Conservation (phyloP, 64 coral and sea anemone genomes). For the Montipora foliosa region DNA sequence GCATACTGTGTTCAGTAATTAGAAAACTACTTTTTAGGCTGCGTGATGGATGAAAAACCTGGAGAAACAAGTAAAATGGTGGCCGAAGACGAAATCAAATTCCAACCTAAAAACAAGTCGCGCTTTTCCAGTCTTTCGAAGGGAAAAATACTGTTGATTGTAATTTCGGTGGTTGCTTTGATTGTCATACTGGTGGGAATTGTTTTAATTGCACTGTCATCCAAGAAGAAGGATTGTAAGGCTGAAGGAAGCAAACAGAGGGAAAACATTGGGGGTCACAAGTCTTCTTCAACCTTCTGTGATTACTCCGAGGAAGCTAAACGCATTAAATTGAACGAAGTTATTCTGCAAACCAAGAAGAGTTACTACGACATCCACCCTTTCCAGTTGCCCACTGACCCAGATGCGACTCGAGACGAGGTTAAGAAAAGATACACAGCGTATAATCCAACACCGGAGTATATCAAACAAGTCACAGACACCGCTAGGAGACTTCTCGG, state of each 20-base stretch:
- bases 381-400: conserved; percentile 42
- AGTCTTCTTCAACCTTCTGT: conserved; percentile 25
- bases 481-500: conserved; percentile 22
- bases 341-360: conserved; percentile 22
- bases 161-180: not conserved
- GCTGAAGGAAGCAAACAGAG: not conserved
- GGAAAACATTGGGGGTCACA: not conserved
- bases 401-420: conserved; percentile 37
- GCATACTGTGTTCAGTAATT: no score
- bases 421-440: conserved; percentile 63
- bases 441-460: conserved; percentile 66
- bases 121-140: not conserved
- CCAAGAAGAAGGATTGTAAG: not conserved
- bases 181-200: conserved; percentile 17
- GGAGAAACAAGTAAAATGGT: not conserved
- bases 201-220: conserved; percentile 4
- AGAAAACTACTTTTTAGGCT: not conserved
- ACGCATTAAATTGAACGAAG: not conserved
- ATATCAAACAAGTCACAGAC: conserved; percentile 75
- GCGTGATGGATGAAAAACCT: not conserved
- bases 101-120: not conserved
- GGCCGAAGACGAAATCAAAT: not conserved
- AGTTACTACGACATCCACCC: conserved; percentile 20
- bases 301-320: conserved; percentile 58
- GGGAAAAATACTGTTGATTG: not conserved